Evolutionary conservation across 2,888 invertebrate genomes (phyloP).

Genomic region (Eupithecia subumbrata): DNA sequence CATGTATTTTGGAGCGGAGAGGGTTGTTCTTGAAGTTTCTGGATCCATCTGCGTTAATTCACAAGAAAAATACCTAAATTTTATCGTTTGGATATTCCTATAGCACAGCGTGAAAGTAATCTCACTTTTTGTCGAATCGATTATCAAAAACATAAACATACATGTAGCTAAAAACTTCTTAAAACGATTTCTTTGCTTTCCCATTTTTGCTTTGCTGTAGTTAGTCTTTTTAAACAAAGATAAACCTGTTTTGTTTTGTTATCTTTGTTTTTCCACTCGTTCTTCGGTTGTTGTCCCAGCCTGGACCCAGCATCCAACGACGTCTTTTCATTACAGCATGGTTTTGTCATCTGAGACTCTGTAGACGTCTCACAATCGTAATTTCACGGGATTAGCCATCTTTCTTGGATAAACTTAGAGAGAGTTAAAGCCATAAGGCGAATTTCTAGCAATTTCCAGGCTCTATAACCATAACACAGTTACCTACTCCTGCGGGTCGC

Average conservation of each 20-base stretch:
- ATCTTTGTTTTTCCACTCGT: not conserved
- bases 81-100: not conserved
- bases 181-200: not conserved
- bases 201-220: not conserved
- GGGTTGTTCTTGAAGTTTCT: slow-evolving; percentile 7
- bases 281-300: not conserved
- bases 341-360: not conserved
- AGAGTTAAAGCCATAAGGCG: too few species aligned
- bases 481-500: not conserved
- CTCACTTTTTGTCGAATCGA: not conserved
- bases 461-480: too few species aligned
- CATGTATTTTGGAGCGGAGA: slow-evolving; percentile 16
- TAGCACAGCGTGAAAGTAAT: not conserved
- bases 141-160: not conserved
- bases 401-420: too few species aligned
- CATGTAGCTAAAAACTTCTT: not conserved
- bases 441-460: too few species aligned
- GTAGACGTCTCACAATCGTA: not conserved
- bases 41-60: not conserved
- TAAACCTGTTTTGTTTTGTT: not conserved
- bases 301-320: not conserved
- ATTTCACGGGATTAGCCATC: not conserved
- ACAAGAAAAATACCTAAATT: not conserved
- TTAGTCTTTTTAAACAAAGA: not conserved
- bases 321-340: not conserved